Percentiles rank a stretch among this genome's conserved stretches.
phyloP scores from a whole-genome alignment of 2,888 invertebrate species.

The Drosophila melanosoma region DNA sequence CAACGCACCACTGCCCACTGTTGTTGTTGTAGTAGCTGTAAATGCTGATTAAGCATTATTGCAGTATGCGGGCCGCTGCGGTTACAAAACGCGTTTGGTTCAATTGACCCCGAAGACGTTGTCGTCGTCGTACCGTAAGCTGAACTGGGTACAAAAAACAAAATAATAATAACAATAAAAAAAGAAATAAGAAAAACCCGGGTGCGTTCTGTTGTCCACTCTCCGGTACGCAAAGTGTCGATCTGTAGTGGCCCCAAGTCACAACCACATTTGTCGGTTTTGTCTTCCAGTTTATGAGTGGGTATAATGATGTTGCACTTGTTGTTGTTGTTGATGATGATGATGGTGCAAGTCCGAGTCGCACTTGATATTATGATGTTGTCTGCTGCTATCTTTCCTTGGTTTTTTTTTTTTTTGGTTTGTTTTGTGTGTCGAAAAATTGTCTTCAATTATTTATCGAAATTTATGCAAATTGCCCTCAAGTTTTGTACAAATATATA shows the following conservation, averaged over 20 bases:
- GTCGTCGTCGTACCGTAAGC: conserved; percentile 1
- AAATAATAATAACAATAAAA: not conserved
- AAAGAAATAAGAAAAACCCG: not conserved
- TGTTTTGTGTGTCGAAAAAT: conserved; percentile 23
- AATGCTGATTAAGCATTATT: conserved; percentile 72
- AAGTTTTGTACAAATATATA: conserved; percentile 33
- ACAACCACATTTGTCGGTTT: conserved; percentile 27
- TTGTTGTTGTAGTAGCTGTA: conserved; percentile 38
- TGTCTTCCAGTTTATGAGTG: conserved; percentile 19
- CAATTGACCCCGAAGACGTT: conserved; percentile 65
- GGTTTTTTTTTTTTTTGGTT: not conserved
- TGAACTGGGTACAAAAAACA: not conserved
- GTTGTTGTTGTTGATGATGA: not conserved
- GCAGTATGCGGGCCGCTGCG: conserved; percentile 67
- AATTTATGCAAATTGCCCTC: conserved; percentile 59
- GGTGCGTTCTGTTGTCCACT: conserved; percentile 15
- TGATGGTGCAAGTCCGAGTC: conserved; percentile 9
- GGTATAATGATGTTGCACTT: conserved; percentile 12
- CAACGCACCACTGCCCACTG: not conserved
- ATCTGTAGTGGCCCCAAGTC: conserved; percentile 20
- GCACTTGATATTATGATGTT: conserved; percentile 19
- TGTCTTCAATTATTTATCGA: conserved; percentile 59
- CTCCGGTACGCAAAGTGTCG: conserved; percentile 32
- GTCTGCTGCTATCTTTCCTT: not conserved
- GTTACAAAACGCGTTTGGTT: conserved; percentile 71